These are phyloP conservation scores for Harpalus rufipes DNA, from an alignment of 2,888 invertebrate genomes.

Conservation along the genomic window DNA sequence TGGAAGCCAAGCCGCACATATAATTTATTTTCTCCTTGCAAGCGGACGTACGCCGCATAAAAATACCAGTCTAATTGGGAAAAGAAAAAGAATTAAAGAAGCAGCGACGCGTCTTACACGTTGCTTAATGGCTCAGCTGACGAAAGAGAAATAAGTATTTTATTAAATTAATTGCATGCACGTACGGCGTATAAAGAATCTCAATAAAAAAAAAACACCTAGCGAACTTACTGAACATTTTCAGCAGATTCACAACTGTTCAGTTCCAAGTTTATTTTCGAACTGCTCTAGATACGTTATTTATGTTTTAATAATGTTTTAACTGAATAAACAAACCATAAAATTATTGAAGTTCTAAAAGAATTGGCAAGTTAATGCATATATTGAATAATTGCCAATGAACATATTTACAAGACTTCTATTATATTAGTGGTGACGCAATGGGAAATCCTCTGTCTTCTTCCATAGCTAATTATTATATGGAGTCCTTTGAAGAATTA, in stretches of 20 bases:
- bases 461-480: no score
- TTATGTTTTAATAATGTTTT: conserved; percentile 10
- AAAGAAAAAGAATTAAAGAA: conserved; percentile 53
- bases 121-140: conserved; percentile 52
- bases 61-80: conserved; percentile 64
- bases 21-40: conserved; percentile 53
- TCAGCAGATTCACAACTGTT: background rate
- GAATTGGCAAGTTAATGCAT: conserved; percentile 17
- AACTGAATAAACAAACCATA: conserved; percentile 21
- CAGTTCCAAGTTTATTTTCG: background rate
- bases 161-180: conserved; percentile 64
- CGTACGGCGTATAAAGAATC: conserved; percentile 53
- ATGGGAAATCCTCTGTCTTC: no score
- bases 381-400: conserved; percentile 9
- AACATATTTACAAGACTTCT: background rate
- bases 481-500: no score
- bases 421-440: no score
- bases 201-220: background rate
- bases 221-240: background rate
- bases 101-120: conserved; percentile 34
- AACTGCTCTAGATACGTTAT: conserved; percentile 17
- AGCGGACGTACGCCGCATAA: conserved; percentile 54
- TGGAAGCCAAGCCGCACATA: conserved; percentile 38
- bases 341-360: background rate
- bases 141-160: conserved; percentile 65